Conservation (phyloP, 1,140 invertebrate species). For the Drosophila pectinifera region DNA sequence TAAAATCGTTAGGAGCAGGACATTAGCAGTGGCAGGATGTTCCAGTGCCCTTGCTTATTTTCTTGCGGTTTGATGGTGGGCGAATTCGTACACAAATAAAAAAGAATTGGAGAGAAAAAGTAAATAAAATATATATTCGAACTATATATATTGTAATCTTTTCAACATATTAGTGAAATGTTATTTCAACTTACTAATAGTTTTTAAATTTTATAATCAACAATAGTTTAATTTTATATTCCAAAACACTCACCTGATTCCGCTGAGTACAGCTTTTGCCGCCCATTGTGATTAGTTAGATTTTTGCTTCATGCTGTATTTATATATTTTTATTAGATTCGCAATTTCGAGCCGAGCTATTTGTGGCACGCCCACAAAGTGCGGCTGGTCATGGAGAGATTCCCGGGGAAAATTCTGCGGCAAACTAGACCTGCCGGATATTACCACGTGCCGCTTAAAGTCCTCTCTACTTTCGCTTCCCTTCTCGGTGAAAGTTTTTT, state of each 20-base stretch:
- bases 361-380: conserved; percentile 26
- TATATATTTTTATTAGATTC: conserved; percentile 67
- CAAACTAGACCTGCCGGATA: conserved; percentile 32
- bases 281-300: conserved; percentile 41
- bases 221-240: too few relatives aligned
- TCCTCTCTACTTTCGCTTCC: conserved; percentile 11
- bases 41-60: conserved; percentile 22
- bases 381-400: conserved; percentile 12
- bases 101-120: too few relatives aligned
- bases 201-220: too few relatives aligned
- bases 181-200: too few relatives aligned
- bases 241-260: not conserved
- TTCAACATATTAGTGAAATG: too few relatives aligned
- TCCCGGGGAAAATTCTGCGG: conserved; percentile 16
- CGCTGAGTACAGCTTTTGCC: conserved; percentile 1
- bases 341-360: conserved; percentile 60
- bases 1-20: conserved; percentile 30
- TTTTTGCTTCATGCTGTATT: conserved; percentile 40
- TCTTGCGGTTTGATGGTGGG: conserved; percentile 26
- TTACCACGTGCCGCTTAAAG: conserved; percentile 41
- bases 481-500: conserved; percentile 59
- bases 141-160: too few relatives aligned
- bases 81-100: not conserved
- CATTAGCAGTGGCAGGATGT: conserved; percentile 34
- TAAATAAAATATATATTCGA: too few relatives aligned